Evolutionary conservation across 2,888 invertebrate species (phyloP).

Genomic region (Gryllus longicercus): DNA sequence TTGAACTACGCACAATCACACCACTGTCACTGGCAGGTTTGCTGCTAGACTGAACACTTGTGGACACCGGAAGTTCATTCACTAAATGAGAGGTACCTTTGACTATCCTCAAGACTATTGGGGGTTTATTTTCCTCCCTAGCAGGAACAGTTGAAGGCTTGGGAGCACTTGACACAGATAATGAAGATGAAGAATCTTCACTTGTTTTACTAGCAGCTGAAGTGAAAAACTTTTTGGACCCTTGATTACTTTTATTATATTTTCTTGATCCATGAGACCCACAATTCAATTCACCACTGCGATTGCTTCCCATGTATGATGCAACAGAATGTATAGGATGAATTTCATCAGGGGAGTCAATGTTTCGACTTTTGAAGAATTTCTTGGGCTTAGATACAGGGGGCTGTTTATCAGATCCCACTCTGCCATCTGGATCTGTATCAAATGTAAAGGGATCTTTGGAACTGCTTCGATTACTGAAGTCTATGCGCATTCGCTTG

Average conservation of each 20-base stretch:
- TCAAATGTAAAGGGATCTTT: constrained; percentile 49
- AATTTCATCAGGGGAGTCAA: constrained; percentile 47
- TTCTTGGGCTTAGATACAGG: constrained; percentile 73
- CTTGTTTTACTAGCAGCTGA: constrained; percentile 28
- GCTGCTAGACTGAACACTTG: constrained; percentile 19
- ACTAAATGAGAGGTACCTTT: constrained; percentile 57
- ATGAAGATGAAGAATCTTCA: constrained; percentile 28
- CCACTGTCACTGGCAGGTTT: constrained; percentile 27
- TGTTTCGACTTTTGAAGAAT: constrained; percentile 83
- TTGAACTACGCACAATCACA: constrained; percentile 26
- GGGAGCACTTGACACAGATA: constrained; percentile 34
- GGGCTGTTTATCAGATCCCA: constrained; percentile 40
- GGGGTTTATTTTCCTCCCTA: constrained; percentile 58
- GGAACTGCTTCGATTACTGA: constrained; percentile 45
- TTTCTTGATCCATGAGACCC: constrained; percentile 32
- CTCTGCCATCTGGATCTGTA: constrained; percentile 40
- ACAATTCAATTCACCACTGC: constrained; percentile 31
- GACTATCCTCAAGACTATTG: constrained; percentile 83
- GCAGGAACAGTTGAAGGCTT: constrained; percentile 34
- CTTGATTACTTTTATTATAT: constrained; percentile 41
- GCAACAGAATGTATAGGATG: constrained; percentile 41
- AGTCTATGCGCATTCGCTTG: constrained; percentile 46
- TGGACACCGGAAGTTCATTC: constrained; percentile 38
- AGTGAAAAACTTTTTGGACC: constrained; percentile 48
- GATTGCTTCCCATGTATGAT: constrained; percentile 31